A percentile compares a stretch with the other conserved stretches of the same genome.
Conservation (phyloP, 2,797 vertebrate genomes). For the Gila robusta region DNA sequence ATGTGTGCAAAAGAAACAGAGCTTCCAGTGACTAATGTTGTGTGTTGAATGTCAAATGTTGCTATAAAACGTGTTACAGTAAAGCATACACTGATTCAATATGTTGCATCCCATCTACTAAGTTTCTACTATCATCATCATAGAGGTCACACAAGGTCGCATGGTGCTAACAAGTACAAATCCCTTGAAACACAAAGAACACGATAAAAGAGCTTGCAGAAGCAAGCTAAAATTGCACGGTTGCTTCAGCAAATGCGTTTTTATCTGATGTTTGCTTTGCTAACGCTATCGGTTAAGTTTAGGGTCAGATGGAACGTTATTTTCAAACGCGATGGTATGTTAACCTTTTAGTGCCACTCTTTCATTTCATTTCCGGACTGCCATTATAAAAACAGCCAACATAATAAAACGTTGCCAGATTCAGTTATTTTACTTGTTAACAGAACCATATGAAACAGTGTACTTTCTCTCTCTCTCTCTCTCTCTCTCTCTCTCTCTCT, state of each 20-base stretch:
- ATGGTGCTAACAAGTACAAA: constrained; percentile 3
- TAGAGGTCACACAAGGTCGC: neutral
- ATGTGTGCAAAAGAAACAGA: neutral
- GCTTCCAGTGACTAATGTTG: neutral
- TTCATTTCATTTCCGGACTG: neutral
- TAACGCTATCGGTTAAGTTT: neutral
- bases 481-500: too few species aligned
- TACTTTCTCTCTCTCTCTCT: neutral
- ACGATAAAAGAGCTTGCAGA: neutral
- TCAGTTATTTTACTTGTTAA: neutral
- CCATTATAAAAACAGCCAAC: neutral
- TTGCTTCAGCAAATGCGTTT: neutral
- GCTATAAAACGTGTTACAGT: neutral
- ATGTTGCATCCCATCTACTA: neutral
- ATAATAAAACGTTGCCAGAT: neutral
- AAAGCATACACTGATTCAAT: neutral
- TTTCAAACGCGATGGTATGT: neutral
- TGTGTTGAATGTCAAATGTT: neutral
- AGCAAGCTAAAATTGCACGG: neutral
- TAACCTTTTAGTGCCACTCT: neutral
- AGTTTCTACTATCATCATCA: neutral
- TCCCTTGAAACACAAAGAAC: neutral
- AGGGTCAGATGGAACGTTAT: too few species aligned
- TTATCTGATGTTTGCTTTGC: neutral
- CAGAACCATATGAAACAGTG: neutral